Evolutionary conservation across 2,113 vertebrate genomes (phyloP).

Genomic region (Ammodytes dubius): DNA sequence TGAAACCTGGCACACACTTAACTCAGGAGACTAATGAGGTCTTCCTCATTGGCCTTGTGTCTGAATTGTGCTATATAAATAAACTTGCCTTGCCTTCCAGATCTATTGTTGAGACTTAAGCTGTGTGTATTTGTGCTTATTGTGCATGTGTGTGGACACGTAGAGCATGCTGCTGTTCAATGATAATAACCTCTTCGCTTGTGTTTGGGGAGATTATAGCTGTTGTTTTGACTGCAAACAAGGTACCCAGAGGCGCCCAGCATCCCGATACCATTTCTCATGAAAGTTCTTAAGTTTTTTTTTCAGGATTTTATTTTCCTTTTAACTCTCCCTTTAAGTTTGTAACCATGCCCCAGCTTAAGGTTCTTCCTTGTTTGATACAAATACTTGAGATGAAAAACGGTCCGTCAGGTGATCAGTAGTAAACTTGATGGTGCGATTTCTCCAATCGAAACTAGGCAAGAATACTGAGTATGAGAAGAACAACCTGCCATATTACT

Average conservation of each 20-base stretch:
- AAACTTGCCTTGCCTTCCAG: constrained; percentile 15
- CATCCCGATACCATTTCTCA: constrained; percentile 46
- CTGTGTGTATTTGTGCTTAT: constrained; percentile 43
- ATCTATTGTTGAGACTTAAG: constrained; percentile 75
- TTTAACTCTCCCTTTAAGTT: constrained; percentile 14
- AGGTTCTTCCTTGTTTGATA: constrained; percentile 27
- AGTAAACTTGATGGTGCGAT: constrained; percentile 40
- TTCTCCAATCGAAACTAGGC: constrained; percentile 21
- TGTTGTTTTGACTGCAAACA: constrained; percentile 71
- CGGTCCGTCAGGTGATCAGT: constrained; percentile 37
- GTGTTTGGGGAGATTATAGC: constrained; percentile 73
- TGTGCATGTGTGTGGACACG: constrained; percentile 32
- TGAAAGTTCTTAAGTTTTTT: constrained; percentile 11
- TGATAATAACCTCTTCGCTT: constrained; percentile 67
- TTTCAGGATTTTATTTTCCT: constrained; percentile 15
- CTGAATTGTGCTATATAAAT: too few species aligned
- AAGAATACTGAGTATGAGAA: constrained; percentile 23
- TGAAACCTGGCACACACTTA: constrained; percentile 58
- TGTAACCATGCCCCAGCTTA: constrained; percentile 26
- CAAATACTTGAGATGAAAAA: constrained; percentile 39
- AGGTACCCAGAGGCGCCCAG: constrained; percentile 41
- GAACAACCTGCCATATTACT: constrained; percentile 15
- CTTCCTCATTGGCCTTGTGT: constrained; percentile 1
- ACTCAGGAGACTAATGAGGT: constrained; percentile 78
- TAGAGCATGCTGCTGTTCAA: constrained; percentile 48